Percentiles rank a stretch among this genome's conserved stretches.
These are phyloP conservation scores for Papilio dardanus DNA, from an alignment of 1,140 invertebrate genomes.

Conservation along the genomic window DNA sequence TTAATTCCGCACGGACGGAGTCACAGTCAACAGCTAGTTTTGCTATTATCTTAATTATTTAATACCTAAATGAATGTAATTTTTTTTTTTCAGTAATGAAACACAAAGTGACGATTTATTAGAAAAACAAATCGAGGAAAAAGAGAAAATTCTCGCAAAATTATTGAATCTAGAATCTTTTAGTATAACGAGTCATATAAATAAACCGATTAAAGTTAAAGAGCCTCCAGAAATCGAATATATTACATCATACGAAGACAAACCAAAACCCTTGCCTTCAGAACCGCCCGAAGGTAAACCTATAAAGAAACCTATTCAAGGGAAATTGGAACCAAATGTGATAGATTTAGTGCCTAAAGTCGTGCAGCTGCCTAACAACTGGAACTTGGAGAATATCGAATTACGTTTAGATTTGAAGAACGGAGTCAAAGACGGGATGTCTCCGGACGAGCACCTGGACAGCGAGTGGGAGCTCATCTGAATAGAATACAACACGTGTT, in stretches of 20 bases:
- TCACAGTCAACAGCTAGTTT: no score
- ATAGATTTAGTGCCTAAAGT: constrained; percentile 71
- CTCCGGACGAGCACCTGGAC: constrained; percentile 68
- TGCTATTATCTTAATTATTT: no score
- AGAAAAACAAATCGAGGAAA: constrained; percentile 77
- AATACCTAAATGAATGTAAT: background rate
- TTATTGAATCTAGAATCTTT: constrained; percentile 78
- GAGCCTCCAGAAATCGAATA: constrained; percentile 34
- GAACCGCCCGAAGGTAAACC: constrained; percentile 43
- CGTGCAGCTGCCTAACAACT: constrained; percentile 71
- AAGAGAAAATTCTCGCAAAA: constrained; percentile 79
- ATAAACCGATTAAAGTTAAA: constrained; percentile 8
- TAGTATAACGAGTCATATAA: constrained; percentile 55
- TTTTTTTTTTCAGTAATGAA: constrained; percentile 53
- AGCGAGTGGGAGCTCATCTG: constrained; percentile 76
- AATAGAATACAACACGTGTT: constrained; percentile 19
- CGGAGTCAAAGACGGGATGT: constrained; percentile 56
- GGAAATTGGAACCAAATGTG: constrained; percentile 47
- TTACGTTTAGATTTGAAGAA: constrained; percentile 66
- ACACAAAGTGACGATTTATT: constrained; percentile 67
- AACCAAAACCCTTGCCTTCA: constrained; percentile 38
- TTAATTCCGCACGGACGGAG: no score
- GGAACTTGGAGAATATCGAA: constrained; percentile 75
- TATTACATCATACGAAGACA: constrained; percentile 38
- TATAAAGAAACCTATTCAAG: constrained; percentile 43